These are phyloP conservation scores for Urocyon cinereoargenteus DNA, from an alignment of 2,797 vertebrate genomes.

Conservation along the genomic window DNA sequence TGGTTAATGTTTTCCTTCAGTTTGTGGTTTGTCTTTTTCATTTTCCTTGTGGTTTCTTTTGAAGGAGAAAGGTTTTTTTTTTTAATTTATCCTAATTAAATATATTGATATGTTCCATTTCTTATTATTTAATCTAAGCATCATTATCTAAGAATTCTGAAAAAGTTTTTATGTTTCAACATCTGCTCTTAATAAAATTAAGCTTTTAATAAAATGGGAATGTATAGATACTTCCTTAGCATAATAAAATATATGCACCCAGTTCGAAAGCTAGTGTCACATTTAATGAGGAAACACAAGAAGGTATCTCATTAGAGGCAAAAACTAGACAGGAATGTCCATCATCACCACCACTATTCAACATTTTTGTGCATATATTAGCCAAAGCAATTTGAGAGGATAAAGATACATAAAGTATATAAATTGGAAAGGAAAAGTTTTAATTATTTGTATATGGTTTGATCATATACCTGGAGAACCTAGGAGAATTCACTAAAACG, in stretches of 20 bases:
- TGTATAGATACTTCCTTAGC: background rate
- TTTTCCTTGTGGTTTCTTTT: conserved; percentile 28
- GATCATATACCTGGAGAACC: background rate
- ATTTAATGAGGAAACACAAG: background rate
- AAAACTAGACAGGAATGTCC: background rate
- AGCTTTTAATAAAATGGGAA: conserved; percentile 51
- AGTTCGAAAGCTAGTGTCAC: background rate
- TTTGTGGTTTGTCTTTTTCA: conserved; percentile 42
- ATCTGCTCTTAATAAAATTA: conserved; percentile 55
- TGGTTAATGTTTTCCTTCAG: conserved; percentile 4
- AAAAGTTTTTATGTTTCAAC: conserved; percentile 48
- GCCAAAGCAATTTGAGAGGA: background rate
- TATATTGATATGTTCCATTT: conserved; percentile 28
- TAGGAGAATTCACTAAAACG: background rate
- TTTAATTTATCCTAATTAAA: conserved; percentile 31
- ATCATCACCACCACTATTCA: background rate
- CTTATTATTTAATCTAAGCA: conserved; percentile 22
- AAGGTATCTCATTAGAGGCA: conserved; percentile 1
- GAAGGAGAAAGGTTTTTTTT: conserved; percentile 35
- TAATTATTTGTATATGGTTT: background rate
- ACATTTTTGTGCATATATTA: background rate
- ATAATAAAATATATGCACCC: background rate
- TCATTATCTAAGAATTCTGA: conserved; percentile 17
- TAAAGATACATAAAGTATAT: background rate
- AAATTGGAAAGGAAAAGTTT: conserved; percentile 9